Base-by-base conservation (phyloP, 2,888 invertebrate genomes). In the Netelia virgata region DNA sequence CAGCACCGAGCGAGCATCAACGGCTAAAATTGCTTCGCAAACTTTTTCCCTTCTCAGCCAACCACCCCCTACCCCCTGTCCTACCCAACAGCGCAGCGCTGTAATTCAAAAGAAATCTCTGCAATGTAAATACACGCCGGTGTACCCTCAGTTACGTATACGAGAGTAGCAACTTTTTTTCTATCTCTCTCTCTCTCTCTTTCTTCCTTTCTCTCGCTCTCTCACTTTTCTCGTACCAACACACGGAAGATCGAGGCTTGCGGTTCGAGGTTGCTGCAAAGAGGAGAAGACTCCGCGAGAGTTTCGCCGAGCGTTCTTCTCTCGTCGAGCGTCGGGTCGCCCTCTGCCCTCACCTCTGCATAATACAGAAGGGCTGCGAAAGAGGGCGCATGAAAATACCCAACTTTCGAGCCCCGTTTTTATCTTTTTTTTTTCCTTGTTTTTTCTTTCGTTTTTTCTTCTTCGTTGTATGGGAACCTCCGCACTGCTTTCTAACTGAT, bases 81-180 rank as follows among this genome's bases (percentile, higher is more conserved):
- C 5, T n/a, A 5, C 53, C 53, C 53, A 16, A 53, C 53, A 53
- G 16, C 55, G 69, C 70, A 68, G 47, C 66, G 50, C 64, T 66
- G 81, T 84, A 84, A 84, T 84, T 84, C 84, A 84, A 84, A 84
- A 82, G 84, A 84, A 84, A 84, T 84, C 84, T 82, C 84, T 14
- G 82, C 84, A 77, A 84, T 73, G 81, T 74, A 70, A 78, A 84
- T 82, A 84, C 70, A 78, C 61, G 66, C 41, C 64, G 68, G 61
- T 82, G 74, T 74, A 63, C 80, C 28, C 66, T 36, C 50, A 53
- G 72, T 53, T 76, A 68, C 72, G 76, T 76, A 76, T 61, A 61
- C 76, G 55, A 10, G 57, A 55, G 53, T 73, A 77, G 55, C 55
- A 28, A 57, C 64, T 68, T 72, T 53, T 76, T 18, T n/a, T n/a